Evolutionary conservation across 53 echinoderm and acorn worm species (phyloP).

Genomic region (Apostichopus leukothele): DNA sequence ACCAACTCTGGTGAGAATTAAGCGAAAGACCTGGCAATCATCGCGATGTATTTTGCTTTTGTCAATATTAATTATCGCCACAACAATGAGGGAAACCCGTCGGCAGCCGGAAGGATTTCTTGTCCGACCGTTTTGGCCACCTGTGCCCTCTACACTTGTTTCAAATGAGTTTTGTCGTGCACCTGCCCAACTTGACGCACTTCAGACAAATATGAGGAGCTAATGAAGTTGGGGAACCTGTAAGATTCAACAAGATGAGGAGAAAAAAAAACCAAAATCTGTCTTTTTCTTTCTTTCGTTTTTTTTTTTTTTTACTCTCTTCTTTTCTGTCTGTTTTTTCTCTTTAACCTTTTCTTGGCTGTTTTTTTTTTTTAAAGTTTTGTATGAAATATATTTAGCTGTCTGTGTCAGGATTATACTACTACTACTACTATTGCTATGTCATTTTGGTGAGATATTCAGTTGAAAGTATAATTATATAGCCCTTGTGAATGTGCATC

Average conservation of each 20-base stretch:
- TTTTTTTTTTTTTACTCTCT: too few species aligned
- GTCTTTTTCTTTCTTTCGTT: too few species aligned
- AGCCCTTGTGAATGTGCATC: too few species aligned
- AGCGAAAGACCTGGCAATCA: constrained; percentile 6
- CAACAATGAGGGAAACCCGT: neutral
- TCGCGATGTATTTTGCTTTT: neutral
- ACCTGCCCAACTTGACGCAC: constrained; percentile 42
- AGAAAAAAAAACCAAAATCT: too few species aligned
- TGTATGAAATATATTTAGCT: too few species aligned
- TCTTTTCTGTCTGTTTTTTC: too few species aligned
- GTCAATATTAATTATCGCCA: constrained; percentile 4
- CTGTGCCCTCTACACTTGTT: constrained; percentile 43
- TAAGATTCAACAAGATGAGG: neutral
- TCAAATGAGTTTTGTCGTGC: constrained; percentile 30
- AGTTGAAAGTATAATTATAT: too few species aligned
- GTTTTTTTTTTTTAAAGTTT: too few species aligned
- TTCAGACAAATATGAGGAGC: constrained; percentile 3
- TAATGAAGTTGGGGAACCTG: neutral
- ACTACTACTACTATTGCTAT: too few species aligned
- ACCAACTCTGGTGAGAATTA: neutral
- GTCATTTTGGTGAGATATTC: too few species aligned
- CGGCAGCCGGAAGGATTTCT: constrained; percentile 15
- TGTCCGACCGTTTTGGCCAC: constrained; percentile 12
- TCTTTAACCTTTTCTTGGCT: too few species aligned
- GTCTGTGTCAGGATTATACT: too few species aligned